A percentile compares a stretch with the other conserved stretches of the same genome.
These are phyloP conservation scores for Nestor notabilis DNA, from an alignment of 2,113 vertebrate genomes.

Conservation along the genomic window DNA sequence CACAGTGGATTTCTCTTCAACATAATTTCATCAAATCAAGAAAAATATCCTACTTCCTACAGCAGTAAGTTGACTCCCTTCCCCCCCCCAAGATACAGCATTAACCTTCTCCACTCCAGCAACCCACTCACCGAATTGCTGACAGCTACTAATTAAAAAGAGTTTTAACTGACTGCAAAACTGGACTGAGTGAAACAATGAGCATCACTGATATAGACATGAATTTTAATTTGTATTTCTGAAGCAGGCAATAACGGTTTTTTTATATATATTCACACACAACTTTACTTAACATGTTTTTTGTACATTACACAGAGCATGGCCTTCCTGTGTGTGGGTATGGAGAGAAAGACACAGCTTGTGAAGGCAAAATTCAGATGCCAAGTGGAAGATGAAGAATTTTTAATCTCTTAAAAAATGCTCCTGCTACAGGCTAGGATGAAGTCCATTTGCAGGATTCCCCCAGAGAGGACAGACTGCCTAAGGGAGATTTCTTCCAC, in stretches of 20 bases:
- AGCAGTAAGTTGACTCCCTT: not conserved
- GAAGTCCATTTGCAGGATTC: not conserved
- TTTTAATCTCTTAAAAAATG: not conserved
- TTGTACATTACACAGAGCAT: not conserved
- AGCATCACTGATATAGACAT: not conserved
- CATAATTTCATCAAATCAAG: constrained; percentile 26
- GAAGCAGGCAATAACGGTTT: not conserved
- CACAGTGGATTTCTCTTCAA: not conserved
- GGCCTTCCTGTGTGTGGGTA: not conserved
- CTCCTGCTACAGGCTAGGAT: not conserved
- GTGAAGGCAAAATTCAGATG: not conserved
- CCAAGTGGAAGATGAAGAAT: not conserved
- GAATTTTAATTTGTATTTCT: constrained; percentile 11
- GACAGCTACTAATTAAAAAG: constrained; percentile 32
- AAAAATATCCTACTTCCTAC: constrained; percentile 15
- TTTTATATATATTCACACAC: not conserved
- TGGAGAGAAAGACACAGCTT: not conserved
- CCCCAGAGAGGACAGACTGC: not conserved
- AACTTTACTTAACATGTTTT: not conserved
- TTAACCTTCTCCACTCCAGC: constrained; percentile 21
- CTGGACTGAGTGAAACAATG: not conserved
- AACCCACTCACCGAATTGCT: not conserved
- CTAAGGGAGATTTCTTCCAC: not conserved
- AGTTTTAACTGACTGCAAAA: not conserved
- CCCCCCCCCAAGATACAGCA: not conserved